Conservation (phyloP, 1,140 invertebrate species). For the Dinoponera quadriceps region DNA sequence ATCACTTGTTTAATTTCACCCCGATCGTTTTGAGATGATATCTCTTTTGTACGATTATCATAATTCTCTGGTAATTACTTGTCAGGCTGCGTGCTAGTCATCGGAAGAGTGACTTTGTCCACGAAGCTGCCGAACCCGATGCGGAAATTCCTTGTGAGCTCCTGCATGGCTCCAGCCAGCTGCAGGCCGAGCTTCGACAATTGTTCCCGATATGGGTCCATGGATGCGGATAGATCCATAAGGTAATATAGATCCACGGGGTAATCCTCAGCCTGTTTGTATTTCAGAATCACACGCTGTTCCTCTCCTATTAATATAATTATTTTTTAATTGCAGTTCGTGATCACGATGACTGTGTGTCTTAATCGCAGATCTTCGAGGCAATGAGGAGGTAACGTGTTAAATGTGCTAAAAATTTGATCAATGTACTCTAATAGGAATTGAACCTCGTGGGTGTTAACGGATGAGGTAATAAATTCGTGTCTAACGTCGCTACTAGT, state of each 20-base stretch:
- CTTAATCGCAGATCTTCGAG: too few species aligned
- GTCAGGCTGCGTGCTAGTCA: slow-evolving; percentile 87
- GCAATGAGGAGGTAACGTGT: too few species aligned
- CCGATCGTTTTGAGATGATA: slow-evolving; percentile 27
- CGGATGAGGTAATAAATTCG: too few species aligned
- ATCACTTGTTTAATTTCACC: slow-evolving; percentile 1
- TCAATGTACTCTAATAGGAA: too few species aligned
- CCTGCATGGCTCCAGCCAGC: slow-evolving; percentile 89
- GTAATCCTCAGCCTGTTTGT: slow-evolving; percentile 90
- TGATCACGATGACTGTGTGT: too few species aligned
- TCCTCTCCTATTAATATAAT: slow-evolving; percentile 72
- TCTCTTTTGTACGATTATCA: neutral
- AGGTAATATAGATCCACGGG: slow-evolving; percentile 96
- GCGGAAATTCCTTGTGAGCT: slow-evolving; percentile 93
- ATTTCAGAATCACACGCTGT: slow-evolving; percentile 76
- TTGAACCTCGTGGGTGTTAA: too few species aligned
- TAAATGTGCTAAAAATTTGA: too few species aligned
- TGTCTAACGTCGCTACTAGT: too few species aligned
- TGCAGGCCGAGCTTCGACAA: slow-evolving; percentile 88
- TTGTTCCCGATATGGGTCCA: slow-evolving; percentile 90
- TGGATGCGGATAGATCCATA: slow-evolving; percentile 94
- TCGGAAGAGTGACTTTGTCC: slow-evolving; percentile 94
- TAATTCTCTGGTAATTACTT: slow-evolving; percentile 86
- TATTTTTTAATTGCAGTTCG: too few species aligned
- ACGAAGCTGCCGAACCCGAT: slow-evolving; percentile 96